Percentiles rank a stretch among this genome's conserved stretches.
phyloP scores from a whole-genome alignment of 2,113 vertebrate species.

The Actinemys pallida region DNA sequence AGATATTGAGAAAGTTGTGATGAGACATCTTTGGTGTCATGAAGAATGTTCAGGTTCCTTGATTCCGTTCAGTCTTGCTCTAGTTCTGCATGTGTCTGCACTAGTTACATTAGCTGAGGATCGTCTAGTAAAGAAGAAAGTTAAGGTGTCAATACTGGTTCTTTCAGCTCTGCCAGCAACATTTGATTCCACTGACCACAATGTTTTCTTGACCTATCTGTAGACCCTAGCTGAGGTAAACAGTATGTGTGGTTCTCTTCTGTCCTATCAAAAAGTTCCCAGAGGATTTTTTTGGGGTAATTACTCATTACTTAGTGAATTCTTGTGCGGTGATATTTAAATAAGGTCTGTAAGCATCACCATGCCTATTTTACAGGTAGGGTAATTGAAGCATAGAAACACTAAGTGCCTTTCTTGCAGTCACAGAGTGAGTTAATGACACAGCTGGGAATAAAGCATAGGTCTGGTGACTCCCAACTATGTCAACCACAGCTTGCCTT shows the following conservation, averaged over 20 bases:
- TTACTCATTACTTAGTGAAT: constrained; percentile 13
- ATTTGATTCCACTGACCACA: background rate
- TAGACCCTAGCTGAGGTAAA: background rate
- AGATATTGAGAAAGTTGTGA: background rate
- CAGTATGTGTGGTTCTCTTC: background rate
- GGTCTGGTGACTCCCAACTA: background rate
- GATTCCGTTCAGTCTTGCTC: background rate
- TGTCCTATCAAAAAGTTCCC: background rate
- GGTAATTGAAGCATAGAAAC: background rate
- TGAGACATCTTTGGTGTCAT: background rate
- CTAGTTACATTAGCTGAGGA: background rate
- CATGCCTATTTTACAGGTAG: background rate
- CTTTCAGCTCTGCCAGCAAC: background rate
- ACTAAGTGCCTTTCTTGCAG: background rate
- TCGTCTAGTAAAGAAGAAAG: background rate
- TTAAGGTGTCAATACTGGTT: background rate
- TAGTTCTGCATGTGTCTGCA: background rate
- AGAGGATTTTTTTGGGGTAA: background rate
- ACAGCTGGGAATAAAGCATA: background rate
- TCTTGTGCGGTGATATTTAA: background rate
- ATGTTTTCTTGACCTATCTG: background rate
- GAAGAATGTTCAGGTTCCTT: background rate
- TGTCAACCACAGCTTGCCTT: background rate
- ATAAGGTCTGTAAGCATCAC: background rate
- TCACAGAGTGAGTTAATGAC: background rate